Conservation (phyloP, 2,797 vertebrate genomes). For the Dendrocincla fuliginosa region DNA sequence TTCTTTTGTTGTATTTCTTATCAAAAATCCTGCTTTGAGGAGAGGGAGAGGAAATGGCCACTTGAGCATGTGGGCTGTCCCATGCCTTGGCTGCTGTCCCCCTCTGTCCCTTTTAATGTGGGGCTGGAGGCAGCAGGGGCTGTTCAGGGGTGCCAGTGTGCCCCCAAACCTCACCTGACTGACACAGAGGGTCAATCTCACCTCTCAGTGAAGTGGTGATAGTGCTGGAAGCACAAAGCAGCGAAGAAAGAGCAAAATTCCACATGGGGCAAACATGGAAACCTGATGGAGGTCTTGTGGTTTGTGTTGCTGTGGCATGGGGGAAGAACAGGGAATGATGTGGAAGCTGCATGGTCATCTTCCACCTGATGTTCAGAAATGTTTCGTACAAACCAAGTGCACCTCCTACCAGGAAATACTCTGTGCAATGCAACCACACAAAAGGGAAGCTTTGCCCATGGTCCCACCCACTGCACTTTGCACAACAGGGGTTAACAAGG, state of each 20-base stretch:
- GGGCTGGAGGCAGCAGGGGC: background rate
- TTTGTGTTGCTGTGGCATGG: background rate
- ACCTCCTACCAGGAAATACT: background rate
- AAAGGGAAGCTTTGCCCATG: background rate
- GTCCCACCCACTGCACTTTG: background rate
- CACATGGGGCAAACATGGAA: background rate
- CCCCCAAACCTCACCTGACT: background rate
- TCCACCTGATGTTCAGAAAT: background rate
- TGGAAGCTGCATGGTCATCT: background rate
- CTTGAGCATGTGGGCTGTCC: background rate
- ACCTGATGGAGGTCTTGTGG: background rate
- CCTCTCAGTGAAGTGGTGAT: background rate
- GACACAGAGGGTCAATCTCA: background rate
- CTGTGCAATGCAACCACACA: background rate
- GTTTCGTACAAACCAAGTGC: background rate
- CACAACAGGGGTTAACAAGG: background rate
- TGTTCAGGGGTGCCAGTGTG: background rate
- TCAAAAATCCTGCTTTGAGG: background rate
- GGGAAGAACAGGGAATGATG: background rate
- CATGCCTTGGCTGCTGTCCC: background rate
- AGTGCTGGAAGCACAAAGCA: background rate
- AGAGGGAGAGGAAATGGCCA: fast-evolving
- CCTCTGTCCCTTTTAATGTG: fast-evolving
- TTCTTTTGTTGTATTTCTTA: background rate
- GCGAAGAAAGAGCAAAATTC: background rate